These are phyloP conservation scores for Phrynocephalus vlangalii DNA, from an alignment of 2,797 vertebrate genomes.

Conservation along the genomic window DNA sequence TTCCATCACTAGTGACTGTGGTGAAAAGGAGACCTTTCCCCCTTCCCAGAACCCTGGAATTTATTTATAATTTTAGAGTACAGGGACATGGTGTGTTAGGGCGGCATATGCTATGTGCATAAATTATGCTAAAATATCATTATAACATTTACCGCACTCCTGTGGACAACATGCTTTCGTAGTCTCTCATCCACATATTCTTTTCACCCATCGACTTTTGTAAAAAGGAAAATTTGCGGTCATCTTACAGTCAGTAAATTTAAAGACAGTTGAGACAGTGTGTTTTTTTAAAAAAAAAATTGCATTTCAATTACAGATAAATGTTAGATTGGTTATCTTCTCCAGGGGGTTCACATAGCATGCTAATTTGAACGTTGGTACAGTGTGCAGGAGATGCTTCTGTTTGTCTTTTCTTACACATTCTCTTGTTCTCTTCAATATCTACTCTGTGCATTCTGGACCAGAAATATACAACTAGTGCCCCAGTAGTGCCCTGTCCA, in stretches of 20 bases:
- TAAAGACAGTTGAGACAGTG: slow-evolving; percentile 49
- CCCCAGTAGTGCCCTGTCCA: not conserved
- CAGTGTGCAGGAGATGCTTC: slow-evolving; percentile 10
- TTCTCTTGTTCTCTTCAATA: not conserved
- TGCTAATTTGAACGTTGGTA: slow-evolving; percentile 46
- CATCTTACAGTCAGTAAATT: slow-evolving; percentile 48
- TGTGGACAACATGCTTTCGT: slow-evolving; percentile 40
- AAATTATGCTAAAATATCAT: no score
- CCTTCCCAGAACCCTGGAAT: no score
- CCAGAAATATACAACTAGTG: not conserved
- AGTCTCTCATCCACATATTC: slow-evolving; percentile 12
- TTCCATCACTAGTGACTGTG: no score
- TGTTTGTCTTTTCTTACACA: slow-evolving; percentile 21
- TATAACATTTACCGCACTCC: no score
- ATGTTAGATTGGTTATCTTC: slow-evolving; percentile 45
- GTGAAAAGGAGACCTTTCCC: no score
- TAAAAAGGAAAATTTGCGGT: slow-evolving; percentile 46
- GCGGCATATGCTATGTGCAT: no score
- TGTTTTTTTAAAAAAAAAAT: slow-evolving; percentile 1
- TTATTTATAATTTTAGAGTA: no score
- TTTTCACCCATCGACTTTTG: slow-evolving; percentile 11
- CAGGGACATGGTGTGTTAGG: no score
- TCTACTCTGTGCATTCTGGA: not conserved
- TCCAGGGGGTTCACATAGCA: slow-evolving; percentile 27
- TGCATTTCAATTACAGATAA: slow-evolving; percentile 53